Evolutionary conservation across 23 tunicate species (phyloP), one percentile per base, ranked within the genome.

Genomic region (Clavelina lepadiformis): DNA sequence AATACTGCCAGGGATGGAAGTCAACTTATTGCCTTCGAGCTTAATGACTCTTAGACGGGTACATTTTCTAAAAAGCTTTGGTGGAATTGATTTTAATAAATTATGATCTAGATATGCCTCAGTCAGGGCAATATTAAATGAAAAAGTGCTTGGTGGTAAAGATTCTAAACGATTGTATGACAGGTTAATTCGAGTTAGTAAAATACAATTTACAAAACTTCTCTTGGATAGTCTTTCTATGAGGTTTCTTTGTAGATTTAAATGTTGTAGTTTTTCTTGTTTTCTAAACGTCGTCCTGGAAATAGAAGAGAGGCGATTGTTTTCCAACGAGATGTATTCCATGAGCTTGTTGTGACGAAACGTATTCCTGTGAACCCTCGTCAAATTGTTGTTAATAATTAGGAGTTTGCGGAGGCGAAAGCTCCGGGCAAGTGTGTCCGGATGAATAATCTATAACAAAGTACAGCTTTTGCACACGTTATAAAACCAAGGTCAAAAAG

Each of bases 31-130:
- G 56, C 63, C 45, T 13, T 81, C 54, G 13, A 82, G 29, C 34
- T 74, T 46, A 5, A 82, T 49, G 7, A 49, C 27, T 13, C 38
- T 36, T 50, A 82, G 36, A 5, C 37, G 32, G 1, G 38, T 54
- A 38, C 73, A 68, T 33, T 49, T 24, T 20, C 23, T 33, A 33
- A 82, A 73, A 5, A 41, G 29, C 24, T 28, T 37, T 0, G 19
- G 25, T 5, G 69, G 28, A 6, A 82, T 28, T 58, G 23, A 21
- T n/a, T 11, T 37, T 8, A 82, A 22, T 7, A 15, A 20, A 29
- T 82, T 82, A 61, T 74, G 45, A 29, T 82, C 79, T 3, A 74
- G 21, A 46, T 60, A 46, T 1, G 74, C 23, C 26, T 82, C 81
- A 3, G 19, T 27, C 28, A 82, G 69, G 6, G 44, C 29, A 5